Percentiles rank a stretch among this genome's conserved stretches.
These are phyloP conservation scores for Chaenogobius annularis DNA, from an alignment of 2,113 vertebrate species.

Conservation along the genomic window DNA sequence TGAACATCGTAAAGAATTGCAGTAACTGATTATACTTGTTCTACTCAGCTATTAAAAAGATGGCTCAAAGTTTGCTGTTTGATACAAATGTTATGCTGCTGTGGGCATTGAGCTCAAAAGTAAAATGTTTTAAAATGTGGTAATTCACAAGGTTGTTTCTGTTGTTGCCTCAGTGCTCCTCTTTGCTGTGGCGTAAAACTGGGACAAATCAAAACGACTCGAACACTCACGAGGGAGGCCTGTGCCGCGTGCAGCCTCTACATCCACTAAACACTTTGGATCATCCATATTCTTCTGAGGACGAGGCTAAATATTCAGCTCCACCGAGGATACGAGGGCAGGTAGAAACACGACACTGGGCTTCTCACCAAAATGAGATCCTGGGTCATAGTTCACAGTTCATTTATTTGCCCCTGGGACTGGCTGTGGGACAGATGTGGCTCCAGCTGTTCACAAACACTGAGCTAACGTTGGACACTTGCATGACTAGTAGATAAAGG, in stretches of 20 bases:
- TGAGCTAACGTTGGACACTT: background rate
- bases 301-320: background rate
- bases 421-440: conserved; percentile 36
- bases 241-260: background rate
- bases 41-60: background rate
- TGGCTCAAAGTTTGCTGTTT: too few species aligned
- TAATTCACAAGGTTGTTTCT: background rate
- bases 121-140: too few species aligned
- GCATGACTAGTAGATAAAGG: too few species aligned
- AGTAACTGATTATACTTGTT: too few species aligned
- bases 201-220: conserved; percentile 23
- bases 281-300: conserved; percentile 15
- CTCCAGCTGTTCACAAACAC: conserved; percentile 1
- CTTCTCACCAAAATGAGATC: conserved; percentile 4
- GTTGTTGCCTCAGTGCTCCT: conserved; percentile 27
- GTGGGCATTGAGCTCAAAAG: too few species aligned
- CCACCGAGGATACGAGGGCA: conserved; percentile 7
- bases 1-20: too few species aligned
- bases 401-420: conserved; percentile 6
- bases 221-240: conserved; percentile 11
- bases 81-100: too few species aligned
- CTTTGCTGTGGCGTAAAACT: conserved; percentile 23
- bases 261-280: conserved; percentile 19
- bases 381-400: conserved; percentile 14
- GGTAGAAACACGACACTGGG: conserved; percentile 1